Evolutionary conservation across 2,797 vertebrate genomes (phyloP), one percentile per base, ranked within the genome.

Genomic region (Coilia nasus): DNA sequence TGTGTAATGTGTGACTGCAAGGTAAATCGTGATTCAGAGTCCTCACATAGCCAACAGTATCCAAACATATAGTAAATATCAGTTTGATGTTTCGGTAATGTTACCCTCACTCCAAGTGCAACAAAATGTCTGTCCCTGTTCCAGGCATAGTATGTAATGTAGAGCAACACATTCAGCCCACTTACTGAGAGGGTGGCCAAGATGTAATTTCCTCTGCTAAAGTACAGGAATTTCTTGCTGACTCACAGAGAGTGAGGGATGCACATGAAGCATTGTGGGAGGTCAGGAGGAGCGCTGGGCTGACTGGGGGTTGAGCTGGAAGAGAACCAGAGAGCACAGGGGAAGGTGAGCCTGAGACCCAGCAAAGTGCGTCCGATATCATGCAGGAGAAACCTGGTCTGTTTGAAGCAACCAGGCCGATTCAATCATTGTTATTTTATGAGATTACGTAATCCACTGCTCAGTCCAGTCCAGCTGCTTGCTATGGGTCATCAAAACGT

Each of bases 241-340:
- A 85, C 75, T 86, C 83, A 83, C 54, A 81, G 54, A 62, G 81
- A 75, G 44, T 81, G 81, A 84, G 57, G 84, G 81, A 25, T 82
- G 87, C 59, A 54, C 46, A 50, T 15, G 81, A 46, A 82, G 83
- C 88, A 90, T 89, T 83, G 84, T 88, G 84, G 50, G 35, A 81
- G 46, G 83, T 59, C n/a, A 14, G 44, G 50, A 81, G 44, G 1
- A 84, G 50, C 10, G 41, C 82, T 82, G 60, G 11, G 50, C 50
- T 54, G 50, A 14, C 75, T 46, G 82, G n/a, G 17, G 78, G 10
- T 81, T 81, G 15, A 50, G 54, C 88, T 88, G 64, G 23, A 82
- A 81, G 84, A 46, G 10, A 84, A 87, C 23, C 71, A 81, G 83
- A 23, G 1, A 81, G 25, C 4, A 75, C 23, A 80, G 75, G 46